A percentile compares a stretch with the other conserved stretches of the same genome.
Evolutionary conservation across 2,113 vertebrate genomes (phyloP).

Genomic region (Tachysurus vachellii): DNA sequence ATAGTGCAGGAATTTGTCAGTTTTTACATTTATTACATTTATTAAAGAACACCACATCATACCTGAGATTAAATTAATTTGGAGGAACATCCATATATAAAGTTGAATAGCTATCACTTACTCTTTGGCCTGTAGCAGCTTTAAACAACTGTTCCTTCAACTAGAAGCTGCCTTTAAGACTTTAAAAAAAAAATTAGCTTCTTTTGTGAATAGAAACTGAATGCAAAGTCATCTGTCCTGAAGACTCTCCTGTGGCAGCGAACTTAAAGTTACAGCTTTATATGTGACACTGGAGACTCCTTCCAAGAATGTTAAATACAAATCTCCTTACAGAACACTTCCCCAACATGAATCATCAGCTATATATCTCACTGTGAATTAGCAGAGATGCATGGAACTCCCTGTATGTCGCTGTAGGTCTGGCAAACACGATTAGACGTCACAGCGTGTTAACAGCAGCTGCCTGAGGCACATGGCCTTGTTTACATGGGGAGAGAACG

Average conservation of each 20-base stretch:
- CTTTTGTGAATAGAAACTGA: not conserved
- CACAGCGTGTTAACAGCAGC: slow-evolving; percentile 44
- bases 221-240: not conserved
- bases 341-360: not conserved
- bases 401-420: slow-evolving; percentile 40
- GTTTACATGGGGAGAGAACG: slow-evolving; percentile 33
- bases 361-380: not conserved
- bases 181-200: not conserved
- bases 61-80: not conserved
- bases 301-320: not conserved
- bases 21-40: not conserved
- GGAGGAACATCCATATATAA: not conserved
- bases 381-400: slow-evolving; percentile 16
- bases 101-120: not conserved
- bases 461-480: slow-evolving; percentile 29
- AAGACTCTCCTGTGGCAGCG: not conserved
- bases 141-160: not conserved
- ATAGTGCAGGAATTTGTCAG: not conserved
- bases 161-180: not conserved
- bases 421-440: slow-evolving; percentile 49
- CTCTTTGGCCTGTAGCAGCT: not conserved
- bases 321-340: not conserved
- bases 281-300: not conserved
- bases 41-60: not conserved
- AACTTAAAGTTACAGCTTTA: not conserved